Evolutionary conservation across 2,888 invertebrate genomes (phyloP), one percentile per base, ranked within the genome.

Genomic region (Zhuqinia jingwanae): DNA sequence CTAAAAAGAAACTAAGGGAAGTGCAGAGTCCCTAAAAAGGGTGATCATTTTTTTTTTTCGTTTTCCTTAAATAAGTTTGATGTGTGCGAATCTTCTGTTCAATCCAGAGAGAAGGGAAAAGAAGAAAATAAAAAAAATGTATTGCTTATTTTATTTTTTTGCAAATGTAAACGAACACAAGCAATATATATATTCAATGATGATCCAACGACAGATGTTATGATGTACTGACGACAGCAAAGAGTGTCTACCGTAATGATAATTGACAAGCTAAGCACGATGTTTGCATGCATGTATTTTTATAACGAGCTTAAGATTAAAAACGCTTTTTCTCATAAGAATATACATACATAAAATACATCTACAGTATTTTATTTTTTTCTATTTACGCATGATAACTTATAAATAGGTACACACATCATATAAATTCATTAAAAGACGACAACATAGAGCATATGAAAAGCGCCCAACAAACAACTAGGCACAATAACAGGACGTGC

Each of bases 401-500:
- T 11, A 42, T 42, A 50, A 73, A 47, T 13, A 25, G 25, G n/a
- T n/a, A n/a, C n/a, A n/a, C n/a, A n/a, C n/a, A n/a, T n/a, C n/a
- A n/a, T n/a, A n/a, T n/a, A n/a, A n/a, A n/a, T n/a, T n/a, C n/a
- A n/a, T n/a, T 45, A n/a, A 58, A 56, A 76, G 84, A n/a, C n/a
- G n/a, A n/a, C n/a, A 84, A 84, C 77, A 78, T 70, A 50, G 27
- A 27, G 84, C 84, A 84, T 77, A 77, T 77, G 84, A 84, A 77
- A 25, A 70, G 84, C 84, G 84, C 15, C 65, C 60, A 79, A 17
- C 47, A 47, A 30, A 25, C 60, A 63, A 22, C 6, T n/a, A 42
- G 47, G n/a, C 17, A 50, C 42, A 53, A 77, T 77, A 77, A 84
- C 84, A 84, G 84, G 84, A 84, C 84, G 78, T 84, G 70, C 36